Conservation (phyloP, 2,797 vertebrate genomes). For the Danionella dracula region DNA sequence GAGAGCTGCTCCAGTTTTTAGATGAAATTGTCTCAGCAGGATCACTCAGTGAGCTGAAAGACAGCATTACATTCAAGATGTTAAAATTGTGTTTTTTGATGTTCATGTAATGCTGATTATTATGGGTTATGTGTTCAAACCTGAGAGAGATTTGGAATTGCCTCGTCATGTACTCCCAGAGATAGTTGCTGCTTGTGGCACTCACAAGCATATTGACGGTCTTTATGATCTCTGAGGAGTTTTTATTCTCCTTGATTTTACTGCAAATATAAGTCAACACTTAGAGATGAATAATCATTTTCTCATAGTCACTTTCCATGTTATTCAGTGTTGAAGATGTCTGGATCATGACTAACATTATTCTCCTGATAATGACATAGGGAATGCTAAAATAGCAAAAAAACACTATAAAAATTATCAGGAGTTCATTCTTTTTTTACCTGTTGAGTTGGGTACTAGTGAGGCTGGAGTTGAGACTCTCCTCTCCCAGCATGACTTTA, state of each 20-base stretch:
- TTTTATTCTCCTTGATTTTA: slow-evolving; percentile 89
- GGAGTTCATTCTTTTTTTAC: no score
- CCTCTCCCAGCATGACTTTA: slow-evolving; percentile 75
- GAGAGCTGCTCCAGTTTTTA: slow-evolving; percentile 50
- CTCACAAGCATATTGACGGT: slow-evolving; percentile 87
- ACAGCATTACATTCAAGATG: background rate
- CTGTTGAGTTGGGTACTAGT: slow-evolving; percentile 76
- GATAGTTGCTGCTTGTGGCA: slow-evolving; percentile 85
- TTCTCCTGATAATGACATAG: no score
- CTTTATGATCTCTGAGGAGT: slow-evolving; percentile 90
- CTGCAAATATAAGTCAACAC: slow-evolving; percentile 55
- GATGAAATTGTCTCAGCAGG: slow-evolving; percentile 23
- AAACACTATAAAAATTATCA: no score
- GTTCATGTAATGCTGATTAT: background rate
- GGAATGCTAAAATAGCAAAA: no score
- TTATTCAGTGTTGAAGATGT: no score
- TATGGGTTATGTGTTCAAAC: slow-evolving; percentile 57
- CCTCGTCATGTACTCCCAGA: slow-evolving; percentile 92
- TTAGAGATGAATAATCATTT: background rate
- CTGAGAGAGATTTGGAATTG: slow-evolving; percentile 83
- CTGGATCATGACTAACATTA: no score
- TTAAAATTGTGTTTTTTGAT: background rate
- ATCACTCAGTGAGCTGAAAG: slow-evolving; percentile 42
- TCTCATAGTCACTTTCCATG: no score
- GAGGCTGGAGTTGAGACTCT: slow-evolving; percentile 74